phyloP scores from a whole-genome alignment of 2,888 invertebrate species.

The Scrobipalpa costella region DNA sequence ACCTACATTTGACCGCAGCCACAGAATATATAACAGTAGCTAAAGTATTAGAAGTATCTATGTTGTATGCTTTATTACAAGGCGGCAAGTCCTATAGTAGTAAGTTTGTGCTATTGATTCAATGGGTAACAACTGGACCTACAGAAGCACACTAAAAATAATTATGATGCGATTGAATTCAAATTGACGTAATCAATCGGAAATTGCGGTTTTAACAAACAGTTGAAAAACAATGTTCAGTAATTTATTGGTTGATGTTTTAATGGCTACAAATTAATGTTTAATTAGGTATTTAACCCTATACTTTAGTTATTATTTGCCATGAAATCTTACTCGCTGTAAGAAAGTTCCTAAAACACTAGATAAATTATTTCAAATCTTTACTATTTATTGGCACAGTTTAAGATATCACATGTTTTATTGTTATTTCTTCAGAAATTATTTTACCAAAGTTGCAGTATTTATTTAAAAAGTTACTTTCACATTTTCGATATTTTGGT shows the following conservation, averaged over 20 bases:
- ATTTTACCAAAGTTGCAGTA: conserved; percentile 20
- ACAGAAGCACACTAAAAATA: neutral
- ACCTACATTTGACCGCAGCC: conserved; percentile 8
- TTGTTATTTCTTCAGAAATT: neutral
- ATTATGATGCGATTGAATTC: neutral
- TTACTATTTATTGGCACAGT: conserved; percentile 12
- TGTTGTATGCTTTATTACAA: neutral
- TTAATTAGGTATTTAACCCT: neutral
- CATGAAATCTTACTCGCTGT: conserved; percentile 12
- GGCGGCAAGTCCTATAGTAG: neutral
- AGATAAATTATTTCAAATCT: conserved; percentile 15
- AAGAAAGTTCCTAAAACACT: conserved; percentile 18
- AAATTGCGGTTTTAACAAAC: neutral
- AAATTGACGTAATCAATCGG: conserved; percentile 13
- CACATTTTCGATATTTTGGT: neutral
- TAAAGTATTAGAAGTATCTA: neutral
- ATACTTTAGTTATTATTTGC: neutral
- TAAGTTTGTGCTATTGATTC: neutral
- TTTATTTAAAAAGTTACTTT: neutral
- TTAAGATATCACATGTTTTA: neutral
- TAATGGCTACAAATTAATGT: neutral
- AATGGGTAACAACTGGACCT: neutral
- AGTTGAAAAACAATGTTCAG: neutral
- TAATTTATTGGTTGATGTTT: neutral
- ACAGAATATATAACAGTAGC: no score